Conservation (phyloP, 2,888 invertebrate genomes). For the Gnatocerus cornutus region DNA sequence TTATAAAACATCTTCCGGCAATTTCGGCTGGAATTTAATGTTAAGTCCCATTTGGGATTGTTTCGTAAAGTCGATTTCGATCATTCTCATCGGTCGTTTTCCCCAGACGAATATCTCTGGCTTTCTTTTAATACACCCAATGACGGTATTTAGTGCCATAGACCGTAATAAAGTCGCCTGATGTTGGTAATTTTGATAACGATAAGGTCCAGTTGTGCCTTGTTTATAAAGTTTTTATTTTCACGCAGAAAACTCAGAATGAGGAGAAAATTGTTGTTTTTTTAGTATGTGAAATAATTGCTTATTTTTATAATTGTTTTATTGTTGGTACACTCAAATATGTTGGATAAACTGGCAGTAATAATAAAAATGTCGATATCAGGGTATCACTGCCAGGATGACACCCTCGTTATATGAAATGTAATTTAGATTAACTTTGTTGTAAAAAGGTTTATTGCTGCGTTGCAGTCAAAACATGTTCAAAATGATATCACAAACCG, state of each 20-base stretch:
- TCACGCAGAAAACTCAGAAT: not conserved
- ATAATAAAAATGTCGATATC: not conserved
- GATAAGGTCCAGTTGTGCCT: conserved; percentile 32
- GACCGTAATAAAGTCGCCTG: conserved; percentile 42
- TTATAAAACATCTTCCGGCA: conserved; percentile 38
- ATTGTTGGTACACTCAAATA: not conserved
- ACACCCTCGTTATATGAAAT: no score
- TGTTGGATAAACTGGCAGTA: not conserved
- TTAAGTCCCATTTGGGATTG: conserved; percentile 25
- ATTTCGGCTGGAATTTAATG: conserved; percentile 33
- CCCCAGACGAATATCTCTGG: conserved; percentile 29
- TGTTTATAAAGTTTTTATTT: conserved; percentile 40
- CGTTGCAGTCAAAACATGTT: not conserved
- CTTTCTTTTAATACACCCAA: conserved; percentile 31
- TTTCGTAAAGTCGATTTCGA: conserved; percentile 32
- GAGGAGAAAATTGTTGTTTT: no score
- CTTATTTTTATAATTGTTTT: no score
- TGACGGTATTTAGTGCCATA: conserved; percentile 35
- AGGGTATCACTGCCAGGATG: no score
- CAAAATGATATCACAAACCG: not conserved
- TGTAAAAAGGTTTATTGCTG: not conserved
- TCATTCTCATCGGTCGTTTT: conserved; percentile 18
- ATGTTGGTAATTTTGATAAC: conserved; percentile 33
- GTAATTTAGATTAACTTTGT: no score
- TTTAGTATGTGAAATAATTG: no score